Evolutionary conservation across 2,113 vertebrate genomes (phyloP), one percentile per base, ranked within the genome.

Genomic region (Oxyura jamaicensis): DNA sequence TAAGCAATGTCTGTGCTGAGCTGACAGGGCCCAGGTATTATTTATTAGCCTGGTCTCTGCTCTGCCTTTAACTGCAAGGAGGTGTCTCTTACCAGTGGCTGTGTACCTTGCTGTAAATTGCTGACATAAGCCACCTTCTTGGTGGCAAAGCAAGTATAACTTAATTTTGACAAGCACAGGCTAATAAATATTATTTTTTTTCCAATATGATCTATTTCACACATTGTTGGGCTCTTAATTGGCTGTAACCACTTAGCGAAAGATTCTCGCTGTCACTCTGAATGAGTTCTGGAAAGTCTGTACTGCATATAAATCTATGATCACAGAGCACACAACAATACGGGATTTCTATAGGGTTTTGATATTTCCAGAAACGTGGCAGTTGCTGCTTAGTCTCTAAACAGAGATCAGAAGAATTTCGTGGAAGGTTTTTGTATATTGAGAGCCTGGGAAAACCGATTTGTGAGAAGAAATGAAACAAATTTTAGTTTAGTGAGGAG

Each of bases 201-300:
- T 77, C 23, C 28, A 33, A 15, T 8, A 2, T 81, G 60, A 90
- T 90, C 29, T 92, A 2, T 82, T 92, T 96, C 65, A 84, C 46
- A 62, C 58, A 11, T 91, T 92, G 50, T 88, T 92, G 86, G 71
- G 62, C 55, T 93, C 81, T 89, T 95, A 95, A 96, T 86, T 95
- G 58, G 46, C 65, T 96, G 67, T 73, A 89, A 73, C 74, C 31
- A 23, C 59, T 83, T 87, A 81, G 46, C 88, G 74, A 66, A 86
- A 91, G 31, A 86, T 67, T 69, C 55, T 63, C 1, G 0, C 63
- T 74, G 29, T 88, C 90, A 71, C 29, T 89, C 52, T 85, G 72
- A 85, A 11, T 42, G 41, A 81, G 48, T 92, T 74, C 56, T 31
- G 33, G 53, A 56, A 72, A 84, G n/a, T 75, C 23, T 72, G 20